Base-by-base conservation (phyloP, 1,140 invertebrate species). In the Eubasilissa regina region DNA sequence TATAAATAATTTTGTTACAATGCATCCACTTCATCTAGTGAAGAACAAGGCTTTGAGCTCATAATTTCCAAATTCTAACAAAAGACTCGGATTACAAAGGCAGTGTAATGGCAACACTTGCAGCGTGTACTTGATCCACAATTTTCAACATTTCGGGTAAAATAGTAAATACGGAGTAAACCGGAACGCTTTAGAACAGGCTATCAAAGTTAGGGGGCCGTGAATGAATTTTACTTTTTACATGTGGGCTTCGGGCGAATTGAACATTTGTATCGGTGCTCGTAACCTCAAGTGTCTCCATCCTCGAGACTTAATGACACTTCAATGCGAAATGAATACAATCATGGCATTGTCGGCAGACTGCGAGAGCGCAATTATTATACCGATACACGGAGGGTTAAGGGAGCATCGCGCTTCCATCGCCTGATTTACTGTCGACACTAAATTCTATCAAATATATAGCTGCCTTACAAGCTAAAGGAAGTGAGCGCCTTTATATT, bases 31-130 rank as follows among this genome's bases (percentile, higher is more conserved):
- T 53, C 68, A 73, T 55, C 47, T 73, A n/a, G 4, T 35, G n/a
- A 53, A 73, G 68, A 73, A 73, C 68, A 73, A 73, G 68, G 68
- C 68, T 73, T 53, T 73, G 45, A 70, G 68, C 68, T 68, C 68
- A 53, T 35, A 73, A 55, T 73, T 73, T 73, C 51, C 68, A 55
- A 73, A 47, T 0, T 53, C 12, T 55, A 73, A 73, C 68, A 73
- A 73, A 73, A 55, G 68, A 73, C 47, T 55, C 9, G 21, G 11
- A 17, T 19, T 35, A 73, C 68, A 73, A 73, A 73, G 68, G 68
- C 47, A 21, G 64, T 45, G 43, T 68, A 68, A 45, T 68, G n/a
- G 64, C 44, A 47, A 68, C 44, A 68, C 64, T 68, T 68, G 64
- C 44, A 47, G n/a, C 10, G 19, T 43, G 17, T 35, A 35, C 21